Percentiles rank a stretch among this genome's conserved stretches.
Conservation (phyloP, 1,140 invertebrate species). For the Wiebesia pumilae region DNA sequence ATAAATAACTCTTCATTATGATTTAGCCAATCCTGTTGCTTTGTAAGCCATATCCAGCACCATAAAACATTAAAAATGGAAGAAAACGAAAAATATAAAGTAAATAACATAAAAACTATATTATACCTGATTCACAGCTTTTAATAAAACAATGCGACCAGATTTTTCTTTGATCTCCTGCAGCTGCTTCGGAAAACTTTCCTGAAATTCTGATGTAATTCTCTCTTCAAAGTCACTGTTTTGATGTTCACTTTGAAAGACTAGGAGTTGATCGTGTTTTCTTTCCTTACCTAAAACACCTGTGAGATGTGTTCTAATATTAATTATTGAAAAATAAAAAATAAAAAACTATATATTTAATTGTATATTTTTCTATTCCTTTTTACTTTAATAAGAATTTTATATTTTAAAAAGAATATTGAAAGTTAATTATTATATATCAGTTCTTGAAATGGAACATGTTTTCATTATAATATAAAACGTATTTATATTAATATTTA, state of each 20-base stretch:
- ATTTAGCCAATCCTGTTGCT: neutral
- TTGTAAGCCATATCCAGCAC: conserved; percentile 22
- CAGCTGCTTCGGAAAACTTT: conserved; percentile 71
- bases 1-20: neutral
- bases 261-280: neutral
- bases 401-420: too few relatives aligned
- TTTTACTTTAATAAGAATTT: too few relatives aligned
- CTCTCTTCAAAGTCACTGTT: conserved; percentile 37
- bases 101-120: neutral
- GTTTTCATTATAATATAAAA: too few relatives aligned
- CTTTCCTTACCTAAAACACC: conserved; percentile 20
- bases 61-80: conserved; percentile 23
- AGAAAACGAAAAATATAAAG: neutral
- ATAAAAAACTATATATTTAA: neutral
- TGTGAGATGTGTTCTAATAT: neutral
- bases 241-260: neutral
- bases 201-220: conserved; percentile 66
- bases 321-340: neutral
- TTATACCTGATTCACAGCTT: conserved; percentile 64
- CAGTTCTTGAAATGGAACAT: too few relatives aligned
- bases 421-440: too few relatives aligned
- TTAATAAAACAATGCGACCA: conserved; percentile 44
- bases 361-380: too few relatives aligned
- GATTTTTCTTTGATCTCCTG: conserved; percentile 71
- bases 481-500: too few relatives aligned